Conservation (phyloP, 2,888 invertebrate genomes). For the Drosophila longiperda region DNA sequence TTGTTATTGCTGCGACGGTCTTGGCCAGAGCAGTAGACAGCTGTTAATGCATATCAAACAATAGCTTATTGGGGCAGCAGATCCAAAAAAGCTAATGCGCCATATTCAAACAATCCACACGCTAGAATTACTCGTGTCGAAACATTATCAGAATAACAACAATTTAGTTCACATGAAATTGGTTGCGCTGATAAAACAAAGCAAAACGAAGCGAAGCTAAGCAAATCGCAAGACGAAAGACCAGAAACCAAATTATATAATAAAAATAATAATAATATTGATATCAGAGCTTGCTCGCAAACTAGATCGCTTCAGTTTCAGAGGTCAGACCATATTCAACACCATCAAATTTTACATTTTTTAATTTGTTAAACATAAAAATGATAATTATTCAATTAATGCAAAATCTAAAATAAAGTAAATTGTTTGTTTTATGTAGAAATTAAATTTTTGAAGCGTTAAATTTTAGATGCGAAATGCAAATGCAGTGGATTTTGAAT, state of each 20-base stretch:
- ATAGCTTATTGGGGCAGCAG: slow-evolving; percentile 13
- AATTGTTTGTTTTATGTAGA: neutral
- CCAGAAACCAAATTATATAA: slow-evolving; percentile 12
- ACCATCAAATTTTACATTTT: neutral
- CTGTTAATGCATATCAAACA: slow-evolving; percentile 40
- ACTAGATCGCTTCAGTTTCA: neutral
- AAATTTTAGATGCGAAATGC: neutral
- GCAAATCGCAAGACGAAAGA: slow-evolving; percentile 7
- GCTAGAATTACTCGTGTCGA: slow-evolving; percentile 26
- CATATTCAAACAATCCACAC: slow-evolving; percentile 21
- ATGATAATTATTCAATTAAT: neutral
- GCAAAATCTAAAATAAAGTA: neutral
- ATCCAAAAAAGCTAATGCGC: slow-evolving; percentile 10
- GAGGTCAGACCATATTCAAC: neutral
- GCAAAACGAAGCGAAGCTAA: slow-evolving; percentile 31
- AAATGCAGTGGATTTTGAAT: neutral
- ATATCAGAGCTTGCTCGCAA: neutral
- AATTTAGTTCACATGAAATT: slow-evolving; percentile 48
- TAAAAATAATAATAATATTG: neutral
- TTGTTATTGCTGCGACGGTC: slow-evolving; percentile 20
- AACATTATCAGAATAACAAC: slow-evolving; percentile 39
- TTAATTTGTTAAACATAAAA: neutral
- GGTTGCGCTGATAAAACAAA: slow-evolving; percentile 67
- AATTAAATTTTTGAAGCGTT: neutral
- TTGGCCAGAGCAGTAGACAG: slow-evolving; percentile 34